Evolutionary conservation across 2,797 vertebrate genomes (phyloP), one percentile per base, ranked within the genome.

Genomic region (Clarias laeviceps): DNA sequence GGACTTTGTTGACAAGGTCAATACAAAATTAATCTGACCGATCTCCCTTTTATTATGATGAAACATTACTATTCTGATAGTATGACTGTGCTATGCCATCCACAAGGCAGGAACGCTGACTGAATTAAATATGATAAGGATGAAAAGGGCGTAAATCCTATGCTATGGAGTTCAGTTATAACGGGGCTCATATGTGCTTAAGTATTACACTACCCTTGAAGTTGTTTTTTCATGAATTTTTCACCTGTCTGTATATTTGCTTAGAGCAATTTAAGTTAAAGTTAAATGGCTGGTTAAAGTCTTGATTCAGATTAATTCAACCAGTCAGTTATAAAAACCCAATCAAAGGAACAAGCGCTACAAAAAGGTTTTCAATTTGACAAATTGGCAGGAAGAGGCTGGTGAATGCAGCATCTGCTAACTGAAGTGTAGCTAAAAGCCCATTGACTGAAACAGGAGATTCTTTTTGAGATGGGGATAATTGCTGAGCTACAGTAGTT

Each of bases 361-460:
- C 56, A 65, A 83, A 76, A 37, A 66, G 45, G 45, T 80, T 83
- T 86, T 91, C 89, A 89, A 92, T 93, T 95, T 93, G 92, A 90
- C 92, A 94, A 94, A 94, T 93, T 93, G 93, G 91, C 94, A 95
- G 95, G 94, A 94, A 95, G 94, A 90, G 88, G 91, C 82, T 92
- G 91, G 89, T 94, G 93, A 95, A 95, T 94, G 93, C 93, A 94
- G 93, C 94, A 95, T 95, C 95, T 95, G 94, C 93, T 93, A 93
- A 94, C 92, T 95, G 92, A 93, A 93, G 93, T 91, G 90, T 86
- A 84, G 89, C 92, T 94, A 93, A 95, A 94, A 95, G 92, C 91
- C 91, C 93, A 94, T 94, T 94, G 95, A 95, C 92, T 85, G 83
- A 87, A 83, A 88, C 91, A 91, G 89, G 89, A 92, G 86, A 89